Evolutionary conservation across 1,140 invertebrate genomes (phyloP).

Genomic region (Drosophila lini): DNA sequence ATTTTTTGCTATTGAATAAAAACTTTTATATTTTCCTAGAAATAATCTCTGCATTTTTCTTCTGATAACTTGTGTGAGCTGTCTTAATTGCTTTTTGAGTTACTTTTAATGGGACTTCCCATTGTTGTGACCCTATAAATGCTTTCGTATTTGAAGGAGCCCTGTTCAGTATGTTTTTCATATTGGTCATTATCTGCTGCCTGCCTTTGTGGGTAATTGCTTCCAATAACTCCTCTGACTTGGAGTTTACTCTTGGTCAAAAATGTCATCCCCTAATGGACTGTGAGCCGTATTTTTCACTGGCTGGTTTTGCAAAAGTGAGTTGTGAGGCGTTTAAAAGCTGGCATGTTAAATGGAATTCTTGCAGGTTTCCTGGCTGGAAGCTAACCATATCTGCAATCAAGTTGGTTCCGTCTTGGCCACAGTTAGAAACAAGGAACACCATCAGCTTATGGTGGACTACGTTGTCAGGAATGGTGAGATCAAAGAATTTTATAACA

Average conservation of each 20-base stretch:
- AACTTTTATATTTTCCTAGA: conserved; percentile 80
- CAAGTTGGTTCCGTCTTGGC: conserved; percentile 42
- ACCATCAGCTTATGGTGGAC: conserved; percentile 41
- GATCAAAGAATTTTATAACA: not conserved
- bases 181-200: conserved; percentile 32
- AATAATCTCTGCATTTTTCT: not conserved
- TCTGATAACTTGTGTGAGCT: not conserved
- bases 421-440: conserved; percentile 36
- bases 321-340: not conserved
- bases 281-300: conserved; percentile 36
- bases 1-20: conserved; percentile 77
- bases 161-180: conserved; percentile 47
- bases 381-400: conserved; percentile 54
- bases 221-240: not conserved
- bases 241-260: not conserved
- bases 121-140: conserved; percentile 25
- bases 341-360: not conserved
- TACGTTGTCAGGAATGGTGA: conserved; percentile 32
- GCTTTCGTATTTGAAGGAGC: not conserved
- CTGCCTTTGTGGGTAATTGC: conserved; percentile 18
- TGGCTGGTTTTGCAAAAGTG: conserved; percentile 41
- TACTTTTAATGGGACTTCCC: conserved; percentile 44
- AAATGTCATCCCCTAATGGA: conserved; percentile 12
- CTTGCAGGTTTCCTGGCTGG: conserved; percentile 51
- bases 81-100: conserved; percentile 60